Percentiles rank a stretch among this genome's conserved stretches.
Conservation (phyloP, 2,888 invertebrate genomes). For the Octonoba sinensis region DNA sequence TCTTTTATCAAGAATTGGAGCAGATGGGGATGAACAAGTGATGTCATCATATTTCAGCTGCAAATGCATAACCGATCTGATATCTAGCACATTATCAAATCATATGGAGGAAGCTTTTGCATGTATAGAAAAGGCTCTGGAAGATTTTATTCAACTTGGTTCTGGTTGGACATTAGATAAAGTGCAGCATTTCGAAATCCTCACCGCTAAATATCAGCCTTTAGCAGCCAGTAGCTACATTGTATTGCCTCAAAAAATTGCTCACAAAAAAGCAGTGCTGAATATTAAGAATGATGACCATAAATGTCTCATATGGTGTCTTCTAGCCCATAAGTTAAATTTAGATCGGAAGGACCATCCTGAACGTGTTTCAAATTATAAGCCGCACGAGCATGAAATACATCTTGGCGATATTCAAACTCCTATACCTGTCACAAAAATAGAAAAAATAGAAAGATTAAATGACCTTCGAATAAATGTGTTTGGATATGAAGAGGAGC, state of each 20-base stretch:
- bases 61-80: not conserved
- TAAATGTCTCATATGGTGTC: not conserved
- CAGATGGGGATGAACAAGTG: not conserved
- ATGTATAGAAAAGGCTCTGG: not conserved
- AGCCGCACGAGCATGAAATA: not conserved
- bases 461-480: conserved; percentile 12
- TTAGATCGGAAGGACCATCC: not conserved
- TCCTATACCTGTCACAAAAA: not conserved
- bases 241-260: not conserved
- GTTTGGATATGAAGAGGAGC: not conserved
- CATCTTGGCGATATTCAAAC: not conserved
- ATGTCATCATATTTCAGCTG: not conserved
- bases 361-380: not conserved
- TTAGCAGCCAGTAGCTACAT: not conserved
- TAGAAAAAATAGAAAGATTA: not conserved
- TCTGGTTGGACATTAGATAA: not conserved
- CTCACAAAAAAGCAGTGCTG: not conserved
- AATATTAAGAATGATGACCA: conserved; percentile 7
- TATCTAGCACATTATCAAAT: not conserved
- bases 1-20: not conserved
- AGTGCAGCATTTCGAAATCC: not conserved
- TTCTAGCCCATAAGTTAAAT: not conserved
- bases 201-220: not conserved
- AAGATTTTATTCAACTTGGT: not conserved
- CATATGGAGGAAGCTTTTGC: too few relatives aligned